Evolutionary conservation across 1,140 invertebrate genomes (phyloP).

Genomic region (Hormaphis cornu): DNA sequence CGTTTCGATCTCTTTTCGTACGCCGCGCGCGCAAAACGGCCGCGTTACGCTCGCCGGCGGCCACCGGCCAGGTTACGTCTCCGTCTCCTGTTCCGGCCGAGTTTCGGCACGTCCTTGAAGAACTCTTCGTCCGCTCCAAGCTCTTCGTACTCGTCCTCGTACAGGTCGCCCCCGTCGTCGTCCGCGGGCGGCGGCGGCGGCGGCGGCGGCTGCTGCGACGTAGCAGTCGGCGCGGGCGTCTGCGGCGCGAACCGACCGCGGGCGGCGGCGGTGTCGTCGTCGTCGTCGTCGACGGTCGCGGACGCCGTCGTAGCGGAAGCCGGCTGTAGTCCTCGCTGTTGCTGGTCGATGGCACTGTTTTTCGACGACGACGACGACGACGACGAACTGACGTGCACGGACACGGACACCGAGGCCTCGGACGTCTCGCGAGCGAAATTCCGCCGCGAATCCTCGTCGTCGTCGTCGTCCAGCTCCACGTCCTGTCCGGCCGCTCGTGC

Average conservation of each 20-base stretch:
- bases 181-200: neutral
- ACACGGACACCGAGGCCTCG: constrained; percentile 9
- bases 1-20: neutral
- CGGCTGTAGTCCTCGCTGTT: neutral
- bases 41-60: neutral
- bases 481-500: neutral
- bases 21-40: neutral
- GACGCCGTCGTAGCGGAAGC: neutral
- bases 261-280: neutral
- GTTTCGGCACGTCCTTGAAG: constrained; percentile 28
- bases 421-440: constrained; percentile 18
- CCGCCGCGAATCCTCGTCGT: neutral
- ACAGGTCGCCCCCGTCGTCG: constrained; percentile 3
- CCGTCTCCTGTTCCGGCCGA: neutral
- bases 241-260: neutral
- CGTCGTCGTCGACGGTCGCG: neutral
- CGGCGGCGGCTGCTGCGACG: neutral
- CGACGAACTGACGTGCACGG: constrained; percentile 15
- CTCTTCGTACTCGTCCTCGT: constrained; percentile 27
- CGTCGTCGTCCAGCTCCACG: neutral
- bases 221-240: neutral
- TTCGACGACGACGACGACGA: constrained; percentile 18
- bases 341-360: constrained; percentile 16
- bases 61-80: neutral
- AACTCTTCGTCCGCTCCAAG: constrained; percentile 16